Conservation (phyloP, 1,140 invertebrate genomes). For the Sycophaga agraensis region DNA sequence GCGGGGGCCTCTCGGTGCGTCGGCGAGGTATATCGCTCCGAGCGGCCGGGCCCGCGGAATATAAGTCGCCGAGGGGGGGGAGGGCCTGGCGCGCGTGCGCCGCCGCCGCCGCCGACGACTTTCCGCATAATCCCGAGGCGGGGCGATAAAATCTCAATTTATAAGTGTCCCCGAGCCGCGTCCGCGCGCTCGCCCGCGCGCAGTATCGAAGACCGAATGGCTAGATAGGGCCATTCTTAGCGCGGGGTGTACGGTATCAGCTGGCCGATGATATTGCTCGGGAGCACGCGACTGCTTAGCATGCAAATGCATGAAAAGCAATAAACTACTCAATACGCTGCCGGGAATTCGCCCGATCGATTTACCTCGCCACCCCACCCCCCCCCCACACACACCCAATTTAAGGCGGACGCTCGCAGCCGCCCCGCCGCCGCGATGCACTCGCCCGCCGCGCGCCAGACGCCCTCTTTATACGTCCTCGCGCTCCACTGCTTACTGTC, state of each 20-base stretch:
- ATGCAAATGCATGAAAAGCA: slow-evolving; percentile 55
- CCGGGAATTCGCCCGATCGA: slow-evolving; percentile 47
- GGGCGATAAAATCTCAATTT: slow-evolving; percentile 52
- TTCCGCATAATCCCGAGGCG: not conserved
- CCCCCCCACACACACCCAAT: not conserved
- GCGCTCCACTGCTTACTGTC: too few relatives aligned
- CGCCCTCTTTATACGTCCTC: not conserved
- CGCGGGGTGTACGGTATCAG: slow-evolving; percentile 46
- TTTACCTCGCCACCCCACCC: slow-evolving; percentile 30
- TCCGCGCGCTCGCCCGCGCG: slow-evolving; percentile 20
- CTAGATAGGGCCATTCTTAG: slow-evolving; percentile 49
- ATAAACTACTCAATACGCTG: slow-evolving; percentile 55
- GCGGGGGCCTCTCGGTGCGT: slow-evolving; percentile 13
- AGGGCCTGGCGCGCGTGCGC: slow-evolving; percentile 1
- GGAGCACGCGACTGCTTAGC: slow-evolving; percentile 53
- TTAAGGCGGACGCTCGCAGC: not conserved
- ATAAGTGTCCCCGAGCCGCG: slow-evolving; percentile 47
- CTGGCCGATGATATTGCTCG: slow-evolving; percentile 49
- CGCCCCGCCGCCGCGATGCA: not conserved
- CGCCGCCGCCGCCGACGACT: slow-evolving; percentile 31
- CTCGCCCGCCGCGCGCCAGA: not conserved
- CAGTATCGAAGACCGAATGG: slow-evolving; percentile 52
- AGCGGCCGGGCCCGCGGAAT: slow-evolving; percentile 21
- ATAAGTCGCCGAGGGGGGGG: slow-evolving; percentile 13
- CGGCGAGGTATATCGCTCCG: slow-evolving; percentile 29